These are phyloP conservation scores for Oreonectes daqikongensis DNA, from an alignment of 2,797 vertebrate species.

Conservation along the genomic window DNA sequence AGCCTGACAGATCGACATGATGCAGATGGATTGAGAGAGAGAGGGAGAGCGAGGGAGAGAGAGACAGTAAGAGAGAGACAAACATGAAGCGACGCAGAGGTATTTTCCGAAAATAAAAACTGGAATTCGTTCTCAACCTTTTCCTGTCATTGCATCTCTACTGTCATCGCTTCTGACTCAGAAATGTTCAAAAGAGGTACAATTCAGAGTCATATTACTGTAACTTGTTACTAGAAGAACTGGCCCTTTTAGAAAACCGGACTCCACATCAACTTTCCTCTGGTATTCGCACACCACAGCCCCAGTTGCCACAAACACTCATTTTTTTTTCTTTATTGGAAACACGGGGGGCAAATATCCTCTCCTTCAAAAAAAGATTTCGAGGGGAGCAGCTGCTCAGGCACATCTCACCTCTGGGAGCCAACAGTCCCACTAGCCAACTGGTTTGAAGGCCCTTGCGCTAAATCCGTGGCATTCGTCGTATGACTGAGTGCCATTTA, in stretches of 20 bases:
- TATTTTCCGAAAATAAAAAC: conserved; percentile 38
- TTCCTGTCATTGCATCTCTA: too few species aligned
- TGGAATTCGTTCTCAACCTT: conserved; percentile 9
- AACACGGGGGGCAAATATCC: conserved; percentile 63
- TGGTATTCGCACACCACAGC: conserved; percentile 37
- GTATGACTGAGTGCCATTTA: conserved; percentile 81
- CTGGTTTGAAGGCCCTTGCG: conserved; percentile 79
- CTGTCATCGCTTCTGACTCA: too few species aligned
- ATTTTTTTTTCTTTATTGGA: conserved; percentile 76
- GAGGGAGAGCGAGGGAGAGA: conserved; percentile 58
- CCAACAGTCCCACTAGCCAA: conserved; percentile 85
- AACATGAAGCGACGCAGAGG: conserved; percentile 49
- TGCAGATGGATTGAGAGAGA: conserved; percentile 84
- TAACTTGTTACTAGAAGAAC: neutral
- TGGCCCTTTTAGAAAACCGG: conserved; percentile 33
- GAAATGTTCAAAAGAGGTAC: too few species aligned
- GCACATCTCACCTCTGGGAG: conserved; percentile 79
- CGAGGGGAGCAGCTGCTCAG: conserved; percentile 82
- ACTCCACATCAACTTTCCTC: neutral
- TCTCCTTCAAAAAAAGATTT: conserved; percentile 50
- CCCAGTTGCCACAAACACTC: conserved; percentile 76
- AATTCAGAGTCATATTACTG: too few species aligned
- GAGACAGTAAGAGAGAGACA: conserved; percentile 50
- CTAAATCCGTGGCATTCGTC: conserved; percentile 80
- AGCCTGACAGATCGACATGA: conserved; percentile 89